phyloP scores from a whole-genome alignment of 2,888 invertebrate species.

The Eucera pruinosa region DNA sequence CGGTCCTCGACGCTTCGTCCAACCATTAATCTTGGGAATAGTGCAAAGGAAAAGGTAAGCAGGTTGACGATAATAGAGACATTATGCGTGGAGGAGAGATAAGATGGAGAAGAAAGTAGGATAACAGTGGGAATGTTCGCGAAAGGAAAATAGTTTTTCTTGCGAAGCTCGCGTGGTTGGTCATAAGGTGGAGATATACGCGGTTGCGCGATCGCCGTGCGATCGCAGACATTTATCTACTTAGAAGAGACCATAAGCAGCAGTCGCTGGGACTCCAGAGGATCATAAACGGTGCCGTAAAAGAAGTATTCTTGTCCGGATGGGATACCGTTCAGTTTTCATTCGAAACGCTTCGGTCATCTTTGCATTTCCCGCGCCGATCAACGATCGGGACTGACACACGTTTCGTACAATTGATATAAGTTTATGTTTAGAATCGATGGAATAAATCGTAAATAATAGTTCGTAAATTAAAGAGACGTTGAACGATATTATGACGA shows the following conservation, averaged over 20 bases:
- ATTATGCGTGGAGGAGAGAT: not conserved
- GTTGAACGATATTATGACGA: too few species aligned
- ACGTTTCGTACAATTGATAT: too few species aligned
- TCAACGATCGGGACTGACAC: too few species aligned
- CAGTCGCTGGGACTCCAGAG: slow-evolving; percentile 14
- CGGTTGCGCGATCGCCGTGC: not conserved
- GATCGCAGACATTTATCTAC: slow-evolving; percentile 20
- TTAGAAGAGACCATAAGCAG: slow-evolving; percentile 4
- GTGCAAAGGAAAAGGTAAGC: too few species aligned
- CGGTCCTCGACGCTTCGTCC: not conserved
- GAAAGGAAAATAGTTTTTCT: not conserved
- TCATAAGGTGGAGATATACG: not conserved
- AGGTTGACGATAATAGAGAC: slow-evolving; percentile 1
- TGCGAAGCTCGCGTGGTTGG: not conserved
- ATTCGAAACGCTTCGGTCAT: too few species aligned
- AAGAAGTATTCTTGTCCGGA: slow-evolving; percentile 8
- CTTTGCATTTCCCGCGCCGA: too few species aligned
- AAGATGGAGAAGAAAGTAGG: not conserved
- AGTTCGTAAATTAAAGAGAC: too few species aligned
- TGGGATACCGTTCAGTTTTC: too few species aligned
- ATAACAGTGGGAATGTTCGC: slow-evolving; percentile 1
- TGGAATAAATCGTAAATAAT: too few species aligned
- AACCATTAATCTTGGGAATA: not conserved
- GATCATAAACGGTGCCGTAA: slow-evolving; percentile 50
- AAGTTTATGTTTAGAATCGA: too few species aligned